phyloP scores from a whole-genome alignment of 2,797 vertebrate species.

The Philypnodon macrostomus region DNA sequence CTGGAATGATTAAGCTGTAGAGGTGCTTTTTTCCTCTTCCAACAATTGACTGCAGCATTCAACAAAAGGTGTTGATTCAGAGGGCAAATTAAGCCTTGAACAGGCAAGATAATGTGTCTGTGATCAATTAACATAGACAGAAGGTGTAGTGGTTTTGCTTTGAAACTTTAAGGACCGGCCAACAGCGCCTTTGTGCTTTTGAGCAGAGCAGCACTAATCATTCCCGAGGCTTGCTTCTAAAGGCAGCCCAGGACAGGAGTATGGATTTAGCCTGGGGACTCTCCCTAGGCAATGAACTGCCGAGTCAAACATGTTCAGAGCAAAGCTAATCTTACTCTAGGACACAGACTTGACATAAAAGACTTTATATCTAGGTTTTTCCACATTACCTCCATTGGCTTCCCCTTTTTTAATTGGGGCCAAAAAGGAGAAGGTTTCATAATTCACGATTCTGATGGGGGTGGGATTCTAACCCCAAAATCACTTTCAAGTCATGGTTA shows the following conservation, averaged over 20 bases:
- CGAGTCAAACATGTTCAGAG: conserved; percentile 83
- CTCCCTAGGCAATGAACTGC: conserved; percentile 83
- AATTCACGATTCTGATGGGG: conserved; percentile 18
- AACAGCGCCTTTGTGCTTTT: conserved; percentile 69
- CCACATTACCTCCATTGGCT: conserved; percentile 50
- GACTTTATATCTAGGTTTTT: conserved; percentile 53
- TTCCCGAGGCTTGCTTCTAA: conserved; percentile 78
- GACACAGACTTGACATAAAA: conserved; percentile 83
- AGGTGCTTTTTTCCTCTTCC: conserved; percentile 53
- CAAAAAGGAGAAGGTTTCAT: conserved; percentile 29
- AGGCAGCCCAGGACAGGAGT: conserved; percentile 67
- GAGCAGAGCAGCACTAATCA: conserved; percentile 73
- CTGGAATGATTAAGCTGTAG: conserved; percentile 70
- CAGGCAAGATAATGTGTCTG: conserved; percentile 76
- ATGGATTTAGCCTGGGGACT: conserved; percentile 84
- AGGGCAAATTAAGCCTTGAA: conserved; percentile 77
- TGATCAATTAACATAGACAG: conserved; percentile 80
- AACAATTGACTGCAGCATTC: conserved; percentile 68
- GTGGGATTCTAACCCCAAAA: conserved; percentile 18
- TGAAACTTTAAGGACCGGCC: conserved; percentile 71
- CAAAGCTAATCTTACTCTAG: conserved; percentile 83
- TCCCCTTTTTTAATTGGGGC: conserved; percentile 39
- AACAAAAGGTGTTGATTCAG: conserved; percentile 76
- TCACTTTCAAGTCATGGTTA: conserved; percentile 17
- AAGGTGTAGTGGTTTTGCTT: conserved; percentile 75